Evolutionary conservation across 1,140 invertebrate species (phyloP).

Genomic region (Anadara kagoshimensis): DNA sequence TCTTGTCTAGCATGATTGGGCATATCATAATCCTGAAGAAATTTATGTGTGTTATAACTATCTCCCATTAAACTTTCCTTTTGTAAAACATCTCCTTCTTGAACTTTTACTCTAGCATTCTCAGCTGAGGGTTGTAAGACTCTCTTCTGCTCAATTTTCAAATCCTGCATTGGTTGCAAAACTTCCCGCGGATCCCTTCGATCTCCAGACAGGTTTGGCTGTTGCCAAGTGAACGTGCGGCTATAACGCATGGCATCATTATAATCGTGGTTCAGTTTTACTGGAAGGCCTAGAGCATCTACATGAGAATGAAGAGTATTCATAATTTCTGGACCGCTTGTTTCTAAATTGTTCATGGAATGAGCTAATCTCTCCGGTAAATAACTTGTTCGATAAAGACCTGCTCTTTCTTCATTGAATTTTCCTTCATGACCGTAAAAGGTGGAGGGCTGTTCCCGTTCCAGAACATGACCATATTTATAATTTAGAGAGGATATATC

Average conservation of each 20-base stretch:
- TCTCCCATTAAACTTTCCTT: slow-evolving; percentile 65
- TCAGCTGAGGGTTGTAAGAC: slow-evolving; percentile 50
- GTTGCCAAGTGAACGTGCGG: slow-evolving; percentile 36
- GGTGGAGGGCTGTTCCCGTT: slow-evolving; percentile 57
- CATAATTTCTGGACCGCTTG: slow-evolving; percentile 56
- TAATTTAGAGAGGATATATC: slow-evolving; percentile 60
- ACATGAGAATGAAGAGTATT: slow-evolving; percentile 63
- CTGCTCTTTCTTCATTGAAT: slow-evolving; percentile 69
- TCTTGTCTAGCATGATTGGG: slow-evolving; percentile 57
- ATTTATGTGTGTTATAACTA: slow-evolving; percentile 69
- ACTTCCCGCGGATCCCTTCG: slow-evolving; percentile 47
- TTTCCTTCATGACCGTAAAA: slow-evolving; percentile 70
- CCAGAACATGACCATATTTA: slow-evolving; percentile 52
- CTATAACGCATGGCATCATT: slow-evolving; percentile 53
- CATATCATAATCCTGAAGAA: slow-evolving; percentile 68
- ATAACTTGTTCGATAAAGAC: slow-evolving; percentile 70
- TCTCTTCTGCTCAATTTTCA: slow-evolving; percentile 50
- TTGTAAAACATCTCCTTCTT: slow-evolving; percentile 64
- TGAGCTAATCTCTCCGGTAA: slow-evolving; percentile 60
- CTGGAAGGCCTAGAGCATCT: slow-evolving; percentile 59
- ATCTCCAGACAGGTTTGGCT: slow-evolving; percentile 52
- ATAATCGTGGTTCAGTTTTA: slow-evolving; percentile 54
- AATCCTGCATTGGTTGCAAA: slow-evolving; percentile 43
- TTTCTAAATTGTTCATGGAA: slow-evolving; percentile 56
- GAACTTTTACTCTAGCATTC: slow-evolving; percentile 50